A percentile compares a stretch with the other conserved stretches of the same genome.
Conservation (phyloP, 2,888 invertebrate genomes). For the Drosophila mimetica region DNA sequence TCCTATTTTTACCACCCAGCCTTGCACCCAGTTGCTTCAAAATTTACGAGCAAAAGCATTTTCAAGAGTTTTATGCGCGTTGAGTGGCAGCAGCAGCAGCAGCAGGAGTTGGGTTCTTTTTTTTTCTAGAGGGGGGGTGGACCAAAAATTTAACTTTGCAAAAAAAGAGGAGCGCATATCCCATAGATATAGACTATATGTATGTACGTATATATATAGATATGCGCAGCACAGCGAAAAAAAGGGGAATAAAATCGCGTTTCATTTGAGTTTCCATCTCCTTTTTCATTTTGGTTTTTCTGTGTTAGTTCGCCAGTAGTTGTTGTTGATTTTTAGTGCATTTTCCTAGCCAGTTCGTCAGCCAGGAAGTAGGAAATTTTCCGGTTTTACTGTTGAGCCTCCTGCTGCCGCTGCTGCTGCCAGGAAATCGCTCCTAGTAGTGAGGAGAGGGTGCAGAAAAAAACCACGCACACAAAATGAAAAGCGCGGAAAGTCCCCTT, state of each 20-base stretch:
- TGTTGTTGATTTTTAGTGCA: conserved; percentile 39
- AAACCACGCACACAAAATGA: conserved; percentile 49
- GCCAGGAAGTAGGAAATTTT: conserved; percentile 76
- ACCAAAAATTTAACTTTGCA: conserved; percentile 45
- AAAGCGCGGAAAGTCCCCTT: conserved; percentile 44
- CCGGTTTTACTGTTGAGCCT: conserved; percentile 72
- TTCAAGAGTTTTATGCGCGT: conserved; percentile 77
- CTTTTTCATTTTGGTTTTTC: conserved; percentile 31
- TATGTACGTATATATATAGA: conserved; percentile 31
- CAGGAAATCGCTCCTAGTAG: conserved; percentile 67
- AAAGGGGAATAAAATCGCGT: conserved; percentile 24
- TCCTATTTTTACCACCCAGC: not conserved
- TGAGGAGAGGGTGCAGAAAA: not conserved
- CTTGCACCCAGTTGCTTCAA: conserved; percentile 67
- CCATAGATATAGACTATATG: conserved; percentile 32
- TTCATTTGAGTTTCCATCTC: conserved; percentile 27
- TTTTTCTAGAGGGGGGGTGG: conserved; percentile 7
- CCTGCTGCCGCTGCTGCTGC: conserved; percentile 58
- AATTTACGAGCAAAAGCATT: conserved; percentile 79
- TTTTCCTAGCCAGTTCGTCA: conserved; percentile 58
- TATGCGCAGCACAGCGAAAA: conserved; percentile 19
- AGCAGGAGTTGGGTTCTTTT: conserved; percentile 2
- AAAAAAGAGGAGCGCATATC: conserved; percentile 21
- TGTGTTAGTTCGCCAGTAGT: conserved; percentile 23
- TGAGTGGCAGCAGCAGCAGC: conserved; percentile 64